These are phyloP conservation scores for Pimpla rufipes DNA, from an alignment of 2,888 invertebrate species.

Conservation along the genomic window DNA sequence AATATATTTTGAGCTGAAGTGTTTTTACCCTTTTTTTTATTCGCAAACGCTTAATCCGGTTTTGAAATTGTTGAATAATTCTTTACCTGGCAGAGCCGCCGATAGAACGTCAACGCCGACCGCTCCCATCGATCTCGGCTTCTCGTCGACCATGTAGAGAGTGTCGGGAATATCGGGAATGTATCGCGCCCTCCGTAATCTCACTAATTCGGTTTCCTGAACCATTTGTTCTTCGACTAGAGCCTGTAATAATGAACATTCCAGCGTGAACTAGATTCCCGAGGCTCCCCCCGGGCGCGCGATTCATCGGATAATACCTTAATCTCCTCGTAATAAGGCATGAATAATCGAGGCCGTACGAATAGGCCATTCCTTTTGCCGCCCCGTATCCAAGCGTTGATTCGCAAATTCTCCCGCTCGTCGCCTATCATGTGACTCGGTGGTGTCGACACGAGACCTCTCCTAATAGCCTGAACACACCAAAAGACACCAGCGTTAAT, in stretches of 20 bases:
- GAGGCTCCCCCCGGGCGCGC: neutral
- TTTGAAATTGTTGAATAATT: conserved; percentile 1
- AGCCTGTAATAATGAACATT: conserved; percentile 85
- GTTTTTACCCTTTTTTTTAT: neutral
- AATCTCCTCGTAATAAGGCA: conserved; percentile 97
- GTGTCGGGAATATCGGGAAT: conserved; percentile 96
- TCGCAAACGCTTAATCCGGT: neutral
- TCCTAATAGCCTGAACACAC: conserved; percentile 86
- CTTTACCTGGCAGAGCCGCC: conserved; percentile 88
- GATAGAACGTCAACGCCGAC: conserved; percentile 89
- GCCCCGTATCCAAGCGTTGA: conserved; percentile 93
- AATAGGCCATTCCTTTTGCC: conserved; percentile 90
- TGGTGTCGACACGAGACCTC: conserved; percentile 93
- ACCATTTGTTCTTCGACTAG: conserved; percentile 94
- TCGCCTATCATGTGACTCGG: conserved; percentile 95
- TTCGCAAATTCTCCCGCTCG: conserved; percentile 88
- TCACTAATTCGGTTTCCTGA: conserved; percentile 91
- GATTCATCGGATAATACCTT: conserved; percentile 87
- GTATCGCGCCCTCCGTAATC: conserved; percentile 90
- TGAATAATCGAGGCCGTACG: conserved; percentile 95
- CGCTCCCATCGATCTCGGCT: conserved; percentile 86
- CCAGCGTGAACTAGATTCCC: neutral
- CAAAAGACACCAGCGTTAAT: conserved; percentile 30
- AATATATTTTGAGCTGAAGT: neutral
- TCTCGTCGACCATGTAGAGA: conserved; percentile 93